These are phyloP conservation scores for Pollenia griseotomentosa DNA, from an alignment of 2,888 invertebrate species.

Conservation along the genomic window DNA sequence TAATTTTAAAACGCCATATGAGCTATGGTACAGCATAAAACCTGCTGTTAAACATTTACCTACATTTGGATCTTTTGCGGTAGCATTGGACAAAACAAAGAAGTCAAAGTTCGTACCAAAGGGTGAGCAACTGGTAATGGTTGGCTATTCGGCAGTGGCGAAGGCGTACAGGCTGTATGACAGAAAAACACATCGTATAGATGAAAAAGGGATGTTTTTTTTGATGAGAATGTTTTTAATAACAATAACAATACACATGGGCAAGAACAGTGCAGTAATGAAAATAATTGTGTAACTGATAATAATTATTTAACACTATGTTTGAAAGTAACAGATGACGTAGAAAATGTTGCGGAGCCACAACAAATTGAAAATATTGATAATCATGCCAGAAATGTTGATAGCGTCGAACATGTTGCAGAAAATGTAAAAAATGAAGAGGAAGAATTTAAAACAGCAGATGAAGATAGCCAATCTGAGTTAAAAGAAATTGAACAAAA, in stretches of 20 bases:
- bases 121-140: constrained; percentile 61
- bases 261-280: not conserved
- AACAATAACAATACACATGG: constrained; percentile 10
- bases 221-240: constrained; percentile 37
- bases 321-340: too few species aligned
- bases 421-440: too few species aligned
- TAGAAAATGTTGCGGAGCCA: too few species aligned
- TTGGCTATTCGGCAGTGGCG: constrained; percentile 65
- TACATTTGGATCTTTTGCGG: constrained; percentile 68
- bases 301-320: too few species aligned
- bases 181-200: constrained; percentile 22
- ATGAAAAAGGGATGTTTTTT: constrained; percentile 49
- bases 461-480: too few species aligned
- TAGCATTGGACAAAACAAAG: constrained; percentile 55
- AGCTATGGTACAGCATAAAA: constrained; percentile 63
- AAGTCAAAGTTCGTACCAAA: too few species aligned
- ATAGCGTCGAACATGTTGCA: too few species aligned
- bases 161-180: constrained; percentile 49
- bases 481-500: too few species aligned
- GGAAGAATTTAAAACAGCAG: too few species aligned
- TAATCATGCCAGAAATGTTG: too few species aligned
- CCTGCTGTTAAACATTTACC: constrained; percentile 65
- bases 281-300: not conserved
- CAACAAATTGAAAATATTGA: too few species aligned
- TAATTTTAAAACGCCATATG: constrained; percentile 67